Conservation (phyloP, 64 coral and sea anemone genomes). For the Pocillopora damicornis region DNA sequence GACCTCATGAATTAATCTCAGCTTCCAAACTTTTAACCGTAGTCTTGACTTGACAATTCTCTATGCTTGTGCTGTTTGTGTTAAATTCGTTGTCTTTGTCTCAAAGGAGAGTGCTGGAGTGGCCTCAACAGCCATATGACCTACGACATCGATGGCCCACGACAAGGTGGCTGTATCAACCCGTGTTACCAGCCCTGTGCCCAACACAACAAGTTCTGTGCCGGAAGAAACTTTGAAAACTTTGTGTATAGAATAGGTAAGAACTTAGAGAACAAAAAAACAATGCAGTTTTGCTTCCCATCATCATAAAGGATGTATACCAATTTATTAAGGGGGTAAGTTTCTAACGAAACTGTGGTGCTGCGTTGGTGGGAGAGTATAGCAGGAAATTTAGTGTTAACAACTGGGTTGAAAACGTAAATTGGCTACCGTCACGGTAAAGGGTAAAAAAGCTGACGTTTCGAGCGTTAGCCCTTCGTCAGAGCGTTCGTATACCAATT, state of each 20-base stretch:
- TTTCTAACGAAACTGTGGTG: no score
- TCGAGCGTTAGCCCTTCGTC: no score
- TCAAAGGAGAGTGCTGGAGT: conserved; percentile 50
- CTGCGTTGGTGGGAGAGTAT: no score
- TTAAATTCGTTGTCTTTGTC: background rate
- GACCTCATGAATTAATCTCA: no score
- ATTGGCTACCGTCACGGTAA: no score
- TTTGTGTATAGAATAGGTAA: conserved; percentile 63
- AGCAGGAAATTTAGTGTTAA: no score
- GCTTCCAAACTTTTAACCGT: background rate
- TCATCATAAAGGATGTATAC: no score
- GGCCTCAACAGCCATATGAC: background rate
- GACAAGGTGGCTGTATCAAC: background rate
- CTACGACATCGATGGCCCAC: conserved; percentile 1
- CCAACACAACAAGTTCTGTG: conserved; percentile 30
- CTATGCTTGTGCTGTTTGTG: background rate
- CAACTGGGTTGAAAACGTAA: no score
- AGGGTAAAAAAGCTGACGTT: no score
- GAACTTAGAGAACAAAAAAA: background rate
- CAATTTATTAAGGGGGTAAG: background rate
- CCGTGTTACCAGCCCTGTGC: conserved; percentile 47
- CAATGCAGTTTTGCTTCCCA: background rate
- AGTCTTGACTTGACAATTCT: background rate
- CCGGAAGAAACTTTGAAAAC: conserved; percentile 30
- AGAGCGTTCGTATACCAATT: no score